Base-by-base conservation (phyloP, 2,888 invertebrate species). In the Portevinia maculata region DNA sequence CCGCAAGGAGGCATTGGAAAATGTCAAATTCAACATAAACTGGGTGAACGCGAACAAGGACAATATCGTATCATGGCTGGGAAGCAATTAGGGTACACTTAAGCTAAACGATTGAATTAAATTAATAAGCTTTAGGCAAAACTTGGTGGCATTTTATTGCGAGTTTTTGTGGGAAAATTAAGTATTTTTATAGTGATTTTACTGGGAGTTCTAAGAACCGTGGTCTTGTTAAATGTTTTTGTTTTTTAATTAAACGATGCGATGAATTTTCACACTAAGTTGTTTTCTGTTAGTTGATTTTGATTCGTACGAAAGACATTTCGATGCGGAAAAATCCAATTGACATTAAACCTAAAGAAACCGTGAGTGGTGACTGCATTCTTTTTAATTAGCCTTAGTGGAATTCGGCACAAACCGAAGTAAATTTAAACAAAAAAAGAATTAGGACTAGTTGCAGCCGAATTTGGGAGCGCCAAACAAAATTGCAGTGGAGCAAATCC, bases 1-100 rank as follows among this genome's bases (percentile, higher is more conserved):
- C 0, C 91, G 98, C 19, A 91, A 91, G n/a, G 93, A 94, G 85
- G 96, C 97, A 0, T 88, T 96, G 0, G 97, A 97, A 89, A 94
- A 92, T 0, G 94, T 97, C 0, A 90, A 92, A 24, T 94, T 93
- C 87, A 97, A 97, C 87, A 96, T 97, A 11, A 92, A 93, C 71
- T 98, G 98, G 97, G 89, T 94, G 46, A 87, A 91, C 15, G 91
- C 90, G 1, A 93, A 96, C 87, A 92, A 92, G 19, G 86, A 87
- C 0, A 88, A 90, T 0, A 92, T 97, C 2, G 90, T 91, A 11
- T 86, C 89, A 0, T 96, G 96, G 96, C 90, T 95, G 7, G 73
- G 85, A 57, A 64, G 78, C 21, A 75, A 84, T 21, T 53, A 64
- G 17, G n/a, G 55, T 6, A 5, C 28, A 44, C 15, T 37, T 13